A percentile compares a stretch with the other conserved stretches of the same genome.
These are phyloP conservation scores for Microctenopoma stevenorrisi DNA, from an alignment of 2,797 vertebrate genomes.

Conservation along the genomic window DNA sequence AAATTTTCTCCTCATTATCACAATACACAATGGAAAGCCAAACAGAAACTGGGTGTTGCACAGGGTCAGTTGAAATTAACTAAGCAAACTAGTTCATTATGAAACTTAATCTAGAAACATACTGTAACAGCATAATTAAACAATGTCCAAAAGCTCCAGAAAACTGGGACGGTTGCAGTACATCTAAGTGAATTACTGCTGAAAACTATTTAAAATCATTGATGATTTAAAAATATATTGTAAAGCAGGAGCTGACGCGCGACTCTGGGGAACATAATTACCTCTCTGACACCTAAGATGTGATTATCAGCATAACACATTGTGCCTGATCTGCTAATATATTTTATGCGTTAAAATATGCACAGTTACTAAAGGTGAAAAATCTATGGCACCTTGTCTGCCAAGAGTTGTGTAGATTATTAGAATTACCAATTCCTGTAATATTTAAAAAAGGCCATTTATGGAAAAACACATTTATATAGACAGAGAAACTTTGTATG, in stretches of 20 bases:
- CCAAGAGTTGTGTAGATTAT: not conserved
- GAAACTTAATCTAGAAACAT: not conserved
- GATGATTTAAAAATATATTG: not conserved
- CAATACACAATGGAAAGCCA: not conserved
- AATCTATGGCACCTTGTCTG: constrained; percentile 5
- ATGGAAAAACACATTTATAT: not conserved
- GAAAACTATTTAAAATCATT: not conserved
- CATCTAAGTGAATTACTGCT: not conserved
- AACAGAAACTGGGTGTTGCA: not conserved
- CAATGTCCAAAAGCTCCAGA: not conserved
- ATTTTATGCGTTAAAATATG: not conserved
- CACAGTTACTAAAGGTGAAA: not conserved
- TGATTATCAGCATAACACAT: not conserved
- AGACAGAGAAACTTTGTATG: not conserved
- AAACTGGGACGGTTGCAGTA: not conserved
- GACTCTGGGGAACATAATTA: not conserved
- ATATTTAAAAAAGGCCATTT: not conserved
- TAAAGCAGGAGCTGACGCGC: not conserved
- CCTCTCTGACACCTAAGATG: not conserved
- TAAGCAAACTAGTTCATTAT: not conserved
- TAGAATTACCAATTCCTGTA: not conserved
- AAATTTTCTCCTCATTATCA: not conserved
- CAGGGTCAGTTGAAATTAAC: not conserved
- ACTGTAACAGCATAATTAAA: not conserved
- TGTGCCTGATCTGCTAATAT: not conserved